Conservation (phyloP, 2,113 vertebrate genomes). For the Cyanoliseus patagonus region DNA sequence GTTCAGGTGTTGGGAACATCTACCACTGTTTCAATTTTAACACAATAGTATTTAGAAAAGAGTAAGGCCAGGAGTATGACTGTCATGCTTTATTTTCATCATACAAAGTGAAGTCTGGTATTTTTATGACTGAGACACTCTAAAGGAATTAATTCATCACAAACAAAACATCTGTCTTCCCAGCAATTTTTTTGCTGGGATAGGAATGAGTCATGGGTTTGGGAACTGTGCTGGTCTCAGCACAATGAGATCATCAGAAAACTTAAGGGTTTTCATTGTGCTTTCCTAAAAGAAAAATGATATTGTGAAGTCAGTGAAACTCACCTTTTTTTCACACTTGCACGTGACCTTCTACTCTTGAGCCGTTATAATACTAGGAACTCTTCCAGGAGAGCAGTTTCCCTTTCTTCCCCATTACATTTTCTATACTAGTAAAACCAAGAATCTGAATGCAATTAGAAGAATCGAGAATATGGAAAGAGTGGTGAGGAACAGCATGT, state of each 20-base stretch:
- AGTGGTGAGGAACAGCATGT: not conserved
- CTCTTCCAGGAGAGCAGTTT: not conserved
- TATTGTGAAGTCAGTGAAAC: not conserved
- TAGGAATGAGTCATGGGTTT: constrained; percentile 13
- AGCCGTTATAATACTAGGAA: not conserved
- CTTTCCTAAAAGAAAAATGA: not conserved
- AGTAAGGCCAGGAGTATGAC: not conserved
- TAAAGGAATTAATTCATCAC: constrained; percentile 33
- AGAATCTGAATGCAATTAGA: not conserved
- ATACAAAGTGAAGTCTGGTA: not conserved
- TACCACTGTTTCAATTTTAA: not conserved
- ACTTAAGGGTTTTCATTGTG: not conserved
- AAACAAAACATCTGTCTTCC: constrained; percentile 26
- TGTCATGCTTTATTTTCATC: not conserved
- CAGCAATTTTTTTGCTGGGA: not conserved
- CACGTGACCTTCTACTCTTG: not conserved
- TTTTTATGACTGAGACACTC: not conserved
- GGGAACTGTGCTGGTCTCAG: constrained; percentile 23
- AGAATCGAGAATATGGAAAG: not conserved
- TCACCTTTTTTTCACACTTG: not conserved
- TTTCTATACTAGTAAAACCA: not conserved
- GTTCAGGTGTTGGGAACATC: not conserved
- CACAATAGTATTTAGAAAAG: not conserved
- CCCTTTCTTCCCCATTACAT: not conserved
- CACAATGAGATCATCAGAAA: not conserved